Evolutionary conservation across 1,140 invertebrate species (phyloP), one percentile per base, ranked within the genome.

Genomic region (Geopemphigus sp.): DNA sequence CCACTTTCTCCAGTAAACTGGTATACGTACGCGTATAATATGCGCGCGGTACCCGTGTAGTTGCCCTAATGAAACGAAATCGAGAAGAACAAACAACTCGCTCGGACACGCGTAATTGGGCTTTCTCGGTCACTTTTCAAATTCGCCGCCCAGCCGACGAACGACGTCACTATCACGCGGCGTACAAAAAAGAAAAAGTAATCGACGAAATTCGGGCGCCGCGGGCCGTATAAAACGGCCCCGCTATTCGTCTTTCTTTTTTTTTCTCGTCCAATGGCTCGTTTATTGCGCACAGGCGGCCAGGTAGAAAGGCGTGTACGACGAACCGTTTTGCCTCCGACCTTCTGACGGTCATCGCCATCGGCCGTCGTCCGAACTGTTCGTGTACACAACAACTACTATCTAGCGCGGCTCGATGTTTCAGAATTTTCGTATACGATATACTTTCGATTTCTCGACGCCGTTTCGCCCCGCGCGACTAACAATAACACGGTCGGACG

Each of bases 1-100:
- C 74, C 74, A 78, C 74, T 78, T 78, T 78, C 74, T 50, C 74
- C 74, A 29, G 29, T 50, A 45, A 26, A 59, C 22, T 66, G 6
- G 22, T 50, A 68, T 15, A 5, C 14, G 8, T 47, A 64, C n/a
- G n/a, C n/a, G n/a, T 22, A 15, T 66, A 63, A 5, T 64, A 64
- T 24, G 24, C 5, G n/a, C 32, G 39, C n/a, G 63, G 14, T 19
- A 24, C 11, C 26, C 54, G 53, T 14, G 24, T n/a, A n/a, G 53
- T 74, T 5, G 54, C 4, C 29, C 22, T 56, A 56, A 74, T 56
- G 54, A 74, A 74, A 74, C 26, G 29, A 39, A 57, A 74, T 39
- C 53, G n/a, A 32, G 29, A 68, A n/a, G n/a, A n/a, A n/a, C n/a
- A n/a, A n/a, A 24, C 19, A 10, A 12, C 24, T 54, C 6, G 24